phyloP scores from a whole-genome alignment of 2,888 invertebrate species.

The Ochropacha duplaris region DNA sequence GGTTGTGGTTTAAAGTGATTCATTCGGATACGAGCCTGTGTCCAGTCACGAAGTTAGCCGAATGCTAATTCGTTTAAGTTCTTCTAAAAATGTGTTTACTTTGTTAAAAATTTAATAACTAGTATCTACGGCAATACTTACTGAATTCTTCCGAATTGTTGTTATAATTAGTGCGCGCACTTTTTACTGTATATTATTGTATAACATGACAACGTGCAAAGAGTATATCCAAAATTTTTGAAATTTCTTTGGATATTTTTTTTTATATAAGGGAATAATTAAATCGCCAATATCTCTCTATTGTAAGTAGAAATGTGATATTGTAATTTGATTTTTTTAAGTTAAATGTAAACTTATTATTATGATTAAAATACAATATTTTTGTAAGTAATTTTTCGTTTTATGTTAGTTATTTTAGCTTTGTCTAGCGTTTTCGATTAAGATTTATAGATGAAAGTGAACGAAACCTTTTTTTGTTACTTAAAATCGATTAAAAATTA shows the following conservation, averaged over 20 bases:
- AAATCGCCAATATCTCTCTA: slow-evolving; percentile 81
- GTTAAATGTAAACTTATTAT: slow-evolving; percentile 77
- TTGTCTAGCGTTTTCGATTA: slow-evolving; percentile 76
- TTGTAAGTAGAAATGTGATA: slow-evolving; percentile 84
- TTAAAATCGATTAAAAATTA: slow-evolving; percentile 81
- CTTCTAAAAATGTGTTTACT: slow-evolving; percentile 65
- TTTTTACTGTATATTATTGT: slow-evolving; percentile 60
- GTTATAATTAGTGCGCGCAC: slow-evolving; percentile 55
- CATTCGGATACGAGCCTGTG: slow-evolving; percentile 43
- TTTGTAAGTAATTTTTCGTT: slow-evolving; percentile 79
- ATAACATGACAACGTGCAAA: slow-evolving; percentile 65
- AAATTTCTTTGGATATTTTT: slow-evolving; percentile 50
- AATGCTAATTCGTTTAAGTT: slow-evolving; percentile 61
- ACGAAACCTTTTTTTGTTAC: slow-evolving; percentile 77
- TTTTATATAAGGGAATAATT: slow-evolving; percentile 39
- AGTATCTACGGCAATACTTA: slow-evolving; percentile 77
- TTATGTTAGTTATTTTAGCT: slow-evolving; percentile 70
- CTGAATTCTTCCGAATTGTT: slow-evolving; percentile 76
- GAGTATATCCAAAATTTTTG: slow-evolving; percentile 59
- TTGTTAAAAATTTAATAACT: slow-evolving; percentile 42
- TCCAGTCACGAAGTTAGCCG: slow-evolving; percentile 73
- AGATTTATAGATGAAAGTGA: slow-evolving; percentile 75
- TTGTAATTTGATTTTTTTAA: slow-evolving; percentile 77
- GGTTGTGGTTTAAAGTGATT: slow-evolving; percentile 73
- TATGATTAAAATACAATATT: slow-evolving; percentile 73